These are phyloP conservation scores for Hydractinia echinata DNA, from an alignment of 30 jellyfish, hydroid and myxozoan species.

Conservation along the genomic window DNA sequence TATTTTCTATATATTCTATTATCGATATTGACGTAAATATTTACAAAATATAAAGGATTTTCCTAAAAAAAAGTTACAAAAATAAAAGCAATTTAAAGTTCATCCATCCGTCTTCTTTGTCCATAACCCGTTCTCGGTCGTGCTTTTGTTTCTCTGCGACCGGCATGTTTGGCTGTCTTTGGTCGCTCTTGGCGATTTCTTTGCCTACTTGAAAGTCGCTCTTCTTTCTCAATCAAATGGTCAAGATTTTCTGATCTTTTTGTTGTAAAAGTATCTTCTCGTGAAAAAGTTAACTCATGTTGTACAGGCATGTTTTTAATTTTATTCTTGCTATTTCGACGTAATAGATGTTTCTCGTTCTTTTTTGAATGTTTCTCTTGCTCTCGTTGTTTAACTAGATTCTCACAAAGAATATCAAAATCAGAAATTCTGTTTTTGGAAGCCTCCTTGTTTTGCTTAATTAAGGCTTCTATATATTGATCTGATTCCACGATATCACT, in stretches of 20 bases:
- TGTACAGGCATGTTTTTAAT: too few relatives aligned
- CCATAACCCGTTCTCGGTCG: constrained; percentile 21
- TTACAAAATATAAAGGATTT: too few relatives aligned
- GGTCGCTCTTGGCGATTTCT: constrained; percentile 9
- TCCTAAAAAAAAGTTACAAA: too few relatives aligned
- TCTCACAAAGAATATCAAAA: constrained; percentile 10
- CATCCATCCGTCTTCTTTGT: constrained; percentile 16
- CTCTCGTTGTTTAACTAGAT: background rate
- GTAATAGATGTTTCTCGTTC: background rate
- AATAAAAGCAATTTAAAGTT: background rate
- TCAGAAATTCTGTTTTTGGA: background rate
- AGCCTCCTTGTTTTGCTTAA: background rate
- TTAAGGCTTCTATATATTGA: background rate
- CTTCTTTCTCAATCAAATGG: too few relatives aligned
- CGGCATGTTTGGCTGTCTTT: background rate
- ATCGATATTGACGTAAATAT: too few relatives aligned
- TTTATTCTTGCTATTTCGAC: background rate
- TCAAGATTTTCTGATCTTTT: too few relatives aligned
- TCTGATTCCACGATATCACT: background rate
- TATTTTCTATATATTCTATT: too few relatives aligned
- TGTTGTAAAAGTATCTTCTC: too few relatives aligned
- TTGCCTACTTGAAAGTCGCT: background rate
- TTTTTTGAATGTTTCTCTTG: background rate
- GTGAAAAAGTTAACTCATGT: too few relatives aligned
- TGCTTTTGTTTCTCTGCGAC: background rate